Conservation (phyloP, 92 coral and sea anemone genomes). For the Heteractis magnifica region DNA sequence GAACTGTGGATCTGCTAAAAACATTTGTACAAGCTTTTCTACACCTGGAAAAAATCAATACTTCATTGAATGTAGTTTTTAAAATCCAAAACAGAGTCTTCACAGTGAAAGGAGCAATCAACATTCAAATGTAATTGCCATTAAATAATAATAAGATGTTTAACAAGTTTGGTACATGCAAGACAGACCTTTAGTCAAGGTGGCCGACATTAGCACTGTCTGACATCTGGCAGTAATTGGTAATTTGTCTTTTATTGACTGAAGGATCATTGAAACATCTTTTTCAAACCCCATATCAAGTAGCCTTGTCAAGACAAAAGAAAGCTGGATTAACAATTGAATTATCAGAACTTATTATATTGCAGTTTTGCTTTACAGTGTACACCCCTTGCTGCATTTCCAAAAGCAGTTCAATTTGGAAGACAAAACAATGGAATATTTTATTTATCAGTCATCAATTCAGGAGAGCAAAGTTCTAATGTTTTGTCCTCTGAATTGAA, state of each 20-base stretch:
- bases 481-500: no score
- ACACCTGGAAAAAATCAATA: constrained; percentile 54
- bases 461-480: no score
- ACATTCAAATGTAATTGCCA: no score
- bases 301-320: constrained; percentile 42
- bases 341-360: no score
- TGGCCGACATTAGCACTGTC: constrained; percentile 89
- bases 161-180: no score
- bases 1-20: constrained; percentile 66
- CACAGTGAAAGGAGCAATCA: no score
- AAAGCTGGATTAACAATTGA: background rate
- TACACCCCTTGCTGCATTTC: no score
- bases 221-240: constrained; percentile 47
- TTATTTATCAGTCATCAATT: no score
- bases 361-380: background rate
- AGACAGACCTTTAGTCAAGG: constrained; percentile 71
- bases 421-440: no score
- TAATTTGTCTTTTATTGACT: constrained; percentile 64
- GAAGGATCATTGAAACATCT: constrained; percentile 76
- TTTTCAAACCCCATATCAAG: constrained; percentile 95
- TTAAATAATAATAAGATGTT: no score
- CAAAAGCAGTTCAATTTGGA: no score
- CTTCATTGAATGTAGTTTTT: background rate
- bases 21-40: constrained; percentile 72
- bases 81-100: no score